A percentile compares a stretch with the other conserved stretches of the same genome.
These are phyloP conservation scores for Tarsius wallacei DNA, from an alignment of 2,797 vertebrate species.

Conservation along the genomic window DNA sequence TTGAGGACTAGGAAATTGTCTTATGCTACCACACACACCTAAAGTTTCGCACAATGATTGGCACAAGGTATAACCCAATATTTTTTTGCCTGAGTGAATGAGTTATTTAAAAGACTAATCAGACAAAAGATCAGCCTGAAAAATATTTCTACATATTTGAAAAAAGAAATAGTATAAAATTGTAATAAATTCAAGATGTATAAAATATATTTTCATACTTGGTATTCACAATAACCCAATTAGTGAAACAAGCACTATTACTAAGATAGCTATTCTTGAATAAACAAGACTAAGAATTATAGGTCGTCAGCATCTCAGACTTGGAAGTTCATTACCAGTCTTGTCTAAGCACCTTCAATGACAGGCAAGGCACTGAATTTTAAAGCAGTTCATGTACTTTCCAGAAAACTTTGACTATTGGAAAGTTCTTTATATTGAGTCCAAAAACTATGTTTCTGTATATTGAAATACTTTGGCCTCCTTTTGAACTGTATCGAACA, in stretches of 20 bases:
- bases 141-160: background rate
- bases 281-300: background rate
- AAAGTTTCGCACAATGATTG: background rate
- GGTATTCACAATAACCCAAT: background rate
- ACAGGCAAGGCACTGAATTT: background rate
- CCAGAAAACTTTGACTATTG: background rate
- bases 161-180: background rate
- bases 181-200: background rate
- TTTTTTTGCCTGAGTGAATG: background rate
- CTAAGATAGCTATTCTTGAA: background rate
- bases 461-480: background rate
- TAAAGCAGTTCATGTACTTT: background rate
- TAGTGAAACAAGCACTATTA: background rate
- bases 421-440: background rate
- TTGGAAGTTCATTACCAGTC: background rate
- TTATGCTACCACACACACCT: background rate
- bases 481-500: background rate
- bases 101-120: background rate
- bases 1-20: background rate
- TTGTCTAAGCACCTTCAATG: background rate
- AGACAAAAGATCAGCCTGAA: background rate
- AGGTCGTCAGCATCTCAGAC: background rate
- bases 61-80: background rate
- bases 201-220: background rate
- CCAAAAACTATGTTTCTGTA: background rate